These are phyloP conservation scores for Oxyteleia sp. DNA, from an alignment of 2,888 invertebrate species.

Conservation along the genomic window DNA sequence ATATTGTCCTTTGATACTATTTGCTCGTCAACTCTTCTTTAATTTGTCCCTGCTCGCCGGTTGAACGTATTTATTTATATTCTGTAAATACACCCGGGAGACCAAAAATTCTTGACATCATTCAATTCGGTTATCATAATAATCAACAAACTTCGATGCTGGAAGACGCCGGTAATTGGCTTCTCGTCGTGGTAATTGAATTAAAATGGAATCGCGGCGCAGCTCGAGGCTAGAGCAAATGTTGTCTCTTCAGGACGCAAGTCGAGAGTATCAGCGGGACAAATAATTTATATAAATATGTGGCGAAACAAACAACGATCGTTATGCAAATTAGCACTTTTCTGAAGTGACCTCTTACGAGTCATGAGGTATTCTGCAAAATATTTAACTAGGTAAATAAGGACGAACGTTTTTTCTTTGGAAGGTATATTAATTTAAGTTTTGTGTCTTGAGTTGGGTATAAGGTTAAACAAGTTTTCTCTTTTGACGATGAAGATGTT, in stretches of 20 bases:
- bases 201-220: constrained; percentile 39
- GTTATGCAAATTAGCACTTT: constrained; percentile 26
- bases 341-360: constrained; percentile 6
- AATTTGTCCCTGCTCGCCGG: background rate
- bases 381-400: constrained; percentile 12
- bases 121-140: constrained; percentile 44
- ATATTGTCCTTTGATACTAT: background rate
- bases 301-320: constrained; percentile 23
- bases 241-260: constrained; percentile 1
- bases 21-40: background rate
- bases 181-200: constrained; percentile 47
- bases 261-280: constrained; percentile 13
- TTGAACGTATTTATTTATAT: background rate
- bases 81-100: background rate
- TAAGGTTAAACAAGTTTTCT: too few relatives aligned
- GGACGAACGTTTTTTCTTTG: background rate
- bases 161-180: constrained; percentile 54
- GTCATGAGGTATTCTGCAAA: constrained; percentile 4
- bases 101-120: constrained; percentile 23
- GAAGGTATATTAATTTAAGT: too few relatives aligned
- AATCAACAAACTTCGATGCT: constrained; percentile 29
- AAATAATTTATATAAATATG: constrained; percentile 46
- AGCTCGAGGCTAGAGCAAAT: constrained; percentile 19
- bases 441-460: too few relatives aligned
- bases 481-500: too few relatives aligned